Evolutionary conservation across 30 jellyfish, hydroid and myxozoan genomes (phyloP).

Genomic region (Aurelia aurita): DNA sequence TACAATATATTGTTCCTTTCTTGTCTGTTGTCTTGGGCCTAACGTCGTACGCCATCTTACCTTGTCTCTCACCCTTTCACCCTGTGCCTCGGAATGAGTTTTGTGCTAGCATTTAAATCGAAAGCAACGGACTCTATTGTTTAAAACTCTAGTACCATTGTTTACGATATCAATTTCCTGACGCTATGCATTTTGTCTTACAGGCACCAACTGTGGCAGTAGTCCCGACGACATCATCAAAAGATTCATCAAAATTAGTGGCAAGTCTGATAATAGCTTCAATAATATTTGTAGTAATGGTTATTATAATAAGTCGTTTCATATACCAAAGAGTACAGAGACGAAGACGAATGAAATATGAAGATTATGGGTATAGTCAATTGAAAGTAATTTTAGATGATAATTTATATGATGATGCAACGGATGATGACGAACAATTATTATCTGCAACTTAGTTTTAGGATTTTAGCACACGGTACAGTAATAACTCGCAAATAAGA

Average conservation of each 20-base stretch:
- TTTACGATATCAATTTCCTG: too few relatives aligned
- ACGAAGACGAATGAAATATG: constrained; percentile 53
- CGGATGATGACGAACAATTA: constrained; percentile 72
- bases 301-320: constrained; percentile 33
- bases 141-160: neutral
- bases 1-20: too few relatives aligned
- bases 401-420: constrained; percentile 54
- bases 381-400: constrained; percentile 53
- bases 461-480: too few relatives aligned
- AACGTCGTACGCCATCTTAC: too few relatives aligned
- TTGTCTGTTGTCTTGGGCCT: too few relatives aligned
- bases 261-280: constrained; percentile 67
- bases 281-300: constrained; percentile 47
- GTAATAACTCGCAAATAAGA: too few relatives aligned
- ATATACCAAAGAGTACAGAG: constrained; percentile 40
- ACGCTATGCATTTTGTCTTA: neutral
- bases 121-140: neutral
- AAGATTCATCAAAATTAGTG: constrained; percentile 34
- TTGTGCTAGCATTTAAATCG: too few relatives aligned
- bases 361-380: constrained; percentile 81
- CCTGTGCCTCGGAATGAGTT: too few relatives aligned
- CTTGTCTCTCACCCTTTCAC: too few relatives aligned
- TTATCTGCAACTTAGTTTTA: constrained; percentile 49
- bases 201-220: neutral
- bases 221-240: neutral